phyloP scores from a whole-genome alignment of 2,797 vertebrate species.

The Darevskia mixta region DNA sequence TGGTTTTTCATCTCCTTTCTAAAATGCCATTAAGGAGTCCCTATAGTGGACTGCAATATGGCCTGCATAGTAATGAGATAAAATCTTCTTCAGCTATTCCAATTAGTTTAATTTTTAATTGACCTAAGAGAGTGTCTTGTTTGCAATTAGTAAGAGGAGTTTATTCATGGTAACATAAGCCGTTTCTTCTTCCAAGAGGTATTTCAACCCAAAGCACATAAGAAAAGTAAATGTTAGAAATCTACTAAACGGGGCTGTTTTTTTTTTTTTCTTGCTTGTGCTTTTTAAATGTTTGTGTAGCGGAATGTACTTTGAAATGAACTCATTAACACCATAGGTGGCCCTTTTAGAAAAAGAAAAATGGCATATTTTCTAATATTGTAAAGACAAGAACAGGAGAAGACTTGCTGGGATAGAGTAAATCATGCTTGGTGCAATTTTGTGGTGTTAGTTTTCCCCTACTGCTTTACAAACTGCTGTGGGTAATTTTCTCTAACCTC shows the following conservation, averaged over 20 bases:
- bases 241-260: neutral
- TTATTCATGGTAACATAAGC: conserved; percentile 28
- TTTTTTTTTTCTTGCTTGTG: neutral
- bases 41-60: conserved; percentile 12
- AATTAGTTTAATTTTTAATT: conserved; percentile 68
- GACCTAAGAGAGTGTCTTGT: conserved; percentile 51
- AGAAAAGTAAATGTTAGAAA: conserved; percentile 5
- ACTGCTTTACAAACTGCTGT: conserved; percentile 1
- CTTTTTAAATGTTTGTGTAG: conserved; percentile 19
- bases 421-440: neutral
- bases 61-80: conserved; percentile 6
- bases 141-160: conserved; percentile 42
- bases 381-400: neutral
- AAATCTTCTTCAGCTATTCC: conserved; percentile 55
- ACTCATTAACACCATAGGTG: conserved; percentile 5
- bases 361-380: conserved; percentile 18
- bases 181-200: neutral
- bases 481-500: neutral
- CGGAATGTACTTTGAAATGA: conserved; percentile 5
- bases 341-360: neutral
- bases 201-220: neutral
- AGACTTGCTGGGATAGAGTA: neutral
- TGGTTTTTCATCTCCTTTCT: conserved; percentile 34
- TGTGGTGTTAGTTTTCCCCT: conserved; percentile 5
- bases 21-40: conserved; percentile 29